phyloP scores from a whole-genome alignment of 1,140 invertebrate genomes.

The Zaprionus vittiger region DNA sequence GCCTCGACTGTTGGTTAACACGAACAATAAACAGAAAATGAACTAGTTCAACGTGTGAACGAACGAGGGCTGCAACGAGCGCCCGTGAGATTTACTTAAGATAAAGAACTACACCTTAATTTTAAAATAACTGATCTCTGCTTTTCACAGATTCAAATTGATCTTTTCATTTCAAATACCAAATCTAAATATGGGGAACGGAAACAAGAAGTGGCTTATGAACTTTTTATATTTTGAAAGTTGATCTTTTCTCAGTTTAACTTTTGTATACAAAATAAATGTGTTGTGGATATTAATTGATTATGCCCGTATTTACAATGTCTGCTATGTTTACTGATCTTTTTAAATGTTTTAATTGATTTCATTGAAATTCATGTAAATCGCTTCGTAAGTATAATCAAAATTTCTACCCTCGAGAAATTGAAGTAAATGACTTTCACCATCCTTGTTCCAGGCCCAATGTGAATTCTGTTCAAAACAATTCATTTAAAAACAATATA shows the following conservation, averaged over 20 bases:
- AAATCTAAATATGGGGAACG: neutral
- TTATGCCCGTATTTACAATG: slow-evolving; percentile 34
- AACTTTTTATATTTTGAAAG: slow-evolving; percentile 22
- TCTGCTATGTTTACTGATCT: neutral
- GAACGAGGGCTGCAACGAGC: neutral
- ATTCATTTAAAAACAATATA: neutral
- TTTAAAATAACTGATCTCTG: neutral
- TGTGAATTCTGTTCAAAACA: slow-evolving; percentile 19
- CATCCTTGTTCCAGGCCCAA: slow-evolving; percentile 22
- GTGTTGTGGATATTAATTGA: slow-evolving; percentile 1
- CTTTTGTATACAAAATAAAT: neutral
- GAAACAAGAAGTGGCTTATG: slow-evolving; percentile 16
- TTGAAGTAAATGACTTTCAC: slow-evolving; percentile 14
- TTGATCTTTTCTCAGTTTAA: neutral
- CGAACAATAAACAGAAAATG: neutral
- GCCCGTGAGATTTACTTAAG: neutral
- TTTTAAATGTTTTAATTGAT: neutral
- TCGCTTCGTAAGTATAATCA: slow-evolving; percentile 38
- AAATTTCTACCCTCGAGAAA: slow-evolving; percentile 21
- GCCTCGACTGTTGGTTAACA: slow-evolving; percentile 1
- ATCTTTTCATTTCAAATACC: neutral
- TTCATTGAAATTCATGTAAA: slow-evolving; percentile 27
- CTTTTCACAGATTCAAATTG: neutral
- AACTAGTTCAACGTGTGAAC: neutral
- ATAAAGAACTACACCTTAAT: neutral